Conservation (phyloP, 2,113 vertebrate species). For the Scalopus aquaticus region DNA sequence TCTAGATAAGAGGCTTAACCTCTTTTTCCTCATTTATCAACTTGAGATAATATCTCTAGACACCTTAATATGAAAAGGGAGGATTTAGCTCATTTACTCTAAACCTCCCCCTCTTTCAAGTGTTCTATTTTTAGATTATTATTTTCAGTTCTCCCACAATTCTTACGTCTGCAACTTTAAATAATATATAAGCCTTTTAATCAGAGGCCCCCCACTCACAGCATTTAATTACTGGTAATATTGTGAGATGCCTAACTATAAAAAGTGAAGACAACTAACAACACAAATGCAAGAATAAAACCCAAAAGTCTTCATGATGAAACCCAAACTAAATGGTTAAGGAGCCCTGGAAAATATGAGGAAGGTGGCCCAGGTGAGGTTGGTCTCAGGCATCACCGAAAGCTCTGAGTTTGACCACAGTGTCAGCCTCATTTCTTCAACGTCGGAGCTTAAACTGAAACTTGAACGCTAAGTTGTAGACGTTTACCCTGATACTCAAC, state of each 20-base stretch:
- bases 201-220: background rate
- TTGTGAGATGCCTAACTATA: background rate
- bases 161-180: conserved; percentile 34
- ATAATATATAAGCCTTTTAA: conserved; percentile 1
- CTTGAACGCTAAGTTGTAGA: background rate
- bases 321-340: background rate
- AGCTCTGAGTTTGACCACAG: background rate
- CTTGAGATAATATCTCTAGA: conserved; percentile 71
- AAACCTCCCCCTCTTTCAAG: conserved; percentile 13
- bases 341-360: background rate
- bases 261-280: background rate
- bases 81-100: conserved; percentile 43
- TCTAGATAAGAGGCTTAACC: conserved; percentile 70
- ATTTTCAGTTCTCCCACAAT: background rate
- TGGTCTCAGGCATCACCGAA: background rate
- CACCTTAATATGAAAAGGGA: conserved; percentile 65
- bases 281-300: background rate
- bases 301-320: background rate
- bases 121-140: conserved; percentile 24
- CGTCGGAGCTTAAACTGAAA: background rate
- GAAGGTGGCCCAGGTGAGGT: background rate
- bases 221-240: background rate
- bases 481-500: background rate
- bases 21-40: conserved; percentile 68
- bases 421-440: background rate